Conservation (phyloP, 2,113 vertebrate genomes). For the Falco punctatus region DNA sequence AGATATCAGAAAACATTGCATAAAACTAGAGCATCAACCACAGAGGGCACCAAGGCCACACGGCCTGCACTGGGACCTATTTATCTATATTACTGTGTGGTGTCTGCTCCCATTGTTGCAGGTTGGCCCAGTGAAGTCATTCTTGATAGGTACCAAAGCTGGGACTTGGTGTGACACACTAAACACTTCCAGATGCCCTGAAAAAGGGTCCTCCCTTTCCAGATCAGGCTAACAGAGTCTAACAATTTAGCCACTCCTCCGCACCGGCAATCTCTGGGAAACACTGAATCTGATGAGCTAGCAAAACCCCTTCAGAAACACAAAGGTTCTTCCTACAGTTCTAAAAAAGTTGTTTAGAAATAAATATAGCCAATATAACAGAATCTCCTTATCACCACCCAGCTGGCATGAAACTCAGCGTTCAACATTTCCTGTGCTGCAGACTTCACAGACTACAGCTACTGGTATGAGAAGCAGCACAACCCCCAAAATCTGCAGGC, state of each 20-base stretch:
- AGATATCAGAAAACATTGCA: not conserved
- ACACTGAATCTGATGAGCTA: not conserved
- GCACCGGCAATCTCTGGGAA: not conserved
- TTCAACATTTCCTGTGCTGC: not conserved
- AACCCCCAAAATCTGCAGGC: not conserved
- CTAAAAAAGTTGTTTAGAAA: not conserved
- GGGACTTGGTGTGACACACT: not conserved
- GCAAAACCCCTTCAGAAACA: not conserved
- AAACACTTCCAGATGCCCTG: not conserved
- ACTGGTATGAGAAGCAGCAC: not conserved
- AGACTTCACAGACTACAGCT: not conserved
- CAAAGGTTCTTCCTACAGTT: not conserved
- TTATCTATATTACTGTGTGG: fast-evolving
- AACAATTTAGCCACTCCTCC: not conserved
- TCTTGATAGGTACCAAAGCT: not conserved
- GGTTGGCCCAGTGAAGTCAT: not conserved
- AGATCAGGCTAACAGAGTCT: not conserved
- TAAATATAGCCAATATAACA: not conserved
- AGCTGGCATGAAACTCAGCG: not conserved
- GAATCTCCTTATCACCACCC: not conserved
- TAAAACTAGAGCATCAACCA: not conserved
- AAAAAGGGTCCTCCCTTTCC: not conserved
- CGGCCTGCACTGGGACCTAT: not conserved
- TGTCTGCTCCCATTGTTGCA: not conserved
- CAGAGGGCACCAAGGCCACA: not conserved